A percentile compares a stretch with the other conserved stretches of the same genome.
These are phyloP conservation scores for Dorcus hopei DNA, from an alignment of 2,888 invertebrate species.

Conservation along the genomic window DNA sequence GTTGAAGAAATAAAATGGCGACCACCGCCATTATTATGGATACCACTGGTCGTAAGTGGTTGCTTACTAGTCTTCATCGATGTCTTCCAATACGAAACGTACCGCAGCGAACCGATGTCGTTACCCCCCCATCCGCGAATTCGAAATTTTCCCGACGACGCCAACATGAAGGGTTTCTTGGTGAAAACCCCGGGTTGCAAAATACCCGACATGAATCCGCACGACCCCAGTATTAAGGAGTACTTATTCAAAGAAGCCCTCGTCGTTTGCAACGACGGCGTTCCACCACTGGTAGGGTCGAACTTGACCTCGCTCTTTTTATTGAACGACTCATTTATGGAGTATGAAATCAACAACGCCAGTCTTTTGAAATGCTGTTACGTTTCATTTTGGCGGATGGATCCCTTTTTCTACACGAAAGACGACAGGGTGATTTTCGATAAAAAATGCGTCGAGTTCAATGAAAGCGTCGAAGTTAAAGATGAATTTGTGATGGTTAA, in stretches of 20 bases:
- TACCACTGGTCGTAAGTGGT: slow-evolving; percentile 32
- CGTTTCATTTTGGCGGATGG: slow-evolving; percentile 56
- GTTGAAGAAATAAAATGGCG: slow-evolving; percentile 17
- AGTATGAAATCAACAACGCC: slow-evolving; percentile 52
- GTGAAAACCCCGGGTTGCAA: slow-evolving; percentile 64
- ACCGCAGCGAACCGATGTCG: slow-evolving; percentile 3
- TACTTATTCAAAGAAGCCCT: slow-evolving; percentile 54
- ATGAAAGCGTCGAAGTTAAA: slow-evolving; percentile 42
- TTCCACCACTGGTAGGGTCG: slow-evolving; percentile 55
- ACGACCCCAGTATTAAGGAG: slow-evolving; percentile 55
- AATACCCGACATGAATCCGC: slow-evolving; percentile 63
- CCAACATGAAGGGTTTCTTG: slow-evolving; percentile 24
- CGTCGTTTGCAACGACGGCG: slow-evolving; percentile 53
- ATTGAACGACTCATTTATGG: slow-evolving; percentile 47
- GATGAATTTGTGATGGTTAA: slow-evolving; percentile 69
- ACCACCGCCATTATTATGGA: slow-evolving; percentile 34
- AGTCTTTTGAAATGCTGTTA: slow-evolving; percentile 61
- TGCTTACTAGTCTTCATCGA: slow-evolving; percentile 36
- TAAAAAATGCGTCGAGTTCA: slow-evolving; percentile 54
- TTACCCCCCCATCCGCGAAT: neutral
- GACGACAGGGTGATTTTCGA: slow-evolving; percentile 54
- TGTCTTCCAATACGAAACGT: slow-evolving; percentile 32
- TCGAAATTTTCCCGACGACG: slow-evolving; percentile 4
- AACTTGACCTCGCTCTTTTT: slow-evolving; percentile 61
- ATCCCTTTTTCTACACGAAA: slow-evolving; percentile 40